Conservation (phyloP, 2,113 vertebrate species). For the Anser brachyrhynchus region DNA sequence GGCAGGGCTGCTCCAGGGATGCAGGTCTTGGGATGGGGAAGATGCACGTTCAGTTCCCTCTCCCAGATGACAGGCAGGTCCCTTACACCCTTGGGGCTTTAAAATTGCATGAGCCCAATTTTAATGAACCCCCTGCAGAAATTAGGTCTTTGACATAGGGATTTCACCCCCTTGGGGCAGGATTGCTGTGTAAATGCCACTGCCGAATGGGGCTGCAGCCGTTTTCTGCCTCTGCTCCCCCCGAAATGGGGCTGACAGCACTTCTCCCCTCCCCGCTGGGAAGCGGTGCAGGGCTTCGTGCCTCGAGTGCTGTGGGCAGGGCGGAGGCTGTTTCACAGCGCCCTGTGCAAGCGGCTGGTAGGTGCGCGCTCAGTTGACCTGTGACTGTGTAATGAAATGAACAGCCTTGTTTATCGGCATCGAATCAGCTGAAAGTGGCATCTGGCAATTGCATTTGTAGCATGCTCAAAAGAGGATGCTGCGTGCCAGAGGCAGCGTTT, state of each 20-base stretch:
- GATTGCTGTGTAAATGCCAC: background rate
- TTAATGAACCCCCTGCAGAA: background rate
- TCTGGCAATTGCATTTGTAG: background rate
- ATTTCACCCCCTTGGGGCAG: background rate
- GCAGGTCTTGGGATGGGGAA: background rate
- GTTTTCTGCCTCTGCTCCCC: background rate
- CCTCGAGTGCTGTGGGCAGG: background rate
- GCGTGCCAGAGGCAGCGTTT: background rate
- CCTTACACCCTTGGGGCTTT: background rate
- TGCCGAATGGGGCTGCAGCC: background rate
- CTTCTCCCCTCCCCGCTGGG: background rate
- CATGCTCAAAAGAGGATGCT: background rate
- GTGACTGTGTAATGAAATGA: background rate
- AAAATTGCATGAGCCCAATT: background rate
- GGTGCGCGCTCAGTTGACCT: background rate
- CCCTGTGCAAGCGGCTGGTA: background rate
- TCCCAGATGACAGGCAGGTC: background rate
- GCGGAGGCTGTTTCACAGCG: background rate
- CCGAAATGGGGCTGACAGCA: fast-evolving
- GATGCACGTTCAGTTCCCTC: background rate
- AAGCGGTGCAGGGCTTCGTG: background rate
- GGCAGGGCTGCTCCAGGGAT: background rate
- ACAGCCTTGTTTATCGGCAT: background rate
- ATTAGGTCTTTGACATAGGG: background rate
- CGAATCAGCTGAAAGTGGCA: background rate